Evolutionary conservation across 2,888 invertebrate genomes (phyloP), one percentile per base, ranked within the genome.

Genomic region (Drosophila paranaensis): DNA sequence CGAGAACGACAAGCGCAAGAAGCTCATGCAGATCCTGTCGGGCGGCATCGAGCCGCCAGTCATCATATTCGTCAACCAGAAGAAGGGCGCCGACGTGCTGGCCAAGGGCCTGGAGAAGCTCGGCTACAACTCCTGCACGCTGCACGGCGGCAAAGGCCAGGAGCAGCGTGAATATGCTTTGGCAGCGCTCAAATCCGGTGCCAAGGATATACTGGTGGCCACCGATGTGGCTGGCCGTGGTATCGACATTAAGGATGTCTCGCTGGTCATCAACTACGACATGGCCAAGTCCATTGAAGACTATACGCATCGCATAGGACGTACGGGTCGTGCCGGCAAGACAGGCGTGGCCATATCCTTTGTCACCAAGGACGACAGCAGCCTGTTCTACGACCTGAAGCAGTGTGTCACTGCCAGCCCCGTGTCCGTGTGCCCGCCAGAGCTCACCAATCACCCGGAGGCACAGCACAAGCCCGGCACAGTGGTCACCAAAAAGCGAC

Each of bases 171-270:
- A 99, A 93, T 99, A 98, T 92, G 99, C 99, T 14, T 94, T 99
- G 91, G 97, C 98, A 8, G 97, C 98, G 92, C 96, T 99, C 74
- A 99, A 99, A 93, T 96, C 96, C 60, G 99, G 99, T 6, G 95
- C 97, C 1, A 99, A 99, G 93, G 99, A 99, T 91, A 99, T 99
- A 90, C 94, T 99, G 83, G 99, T 99, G 45, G 99, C 99, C 0
- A 99, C 99, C 0, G 99, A 99, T 93, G 99, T 99, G 1, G 99
- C 99, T 81, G 99, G 99, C 82, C 97, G 99, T 95, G 99, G 99
- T 97, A 99, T 99, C 82, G 99, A 99, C 92, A 99, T 99, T 92
- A 99, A 99, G 92, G 99, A 99, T 93, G 99, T 99, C 3, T 98
- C 99, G 9, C 95, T 99, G 93, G 99, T 99, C 74, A 98, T 99